A percentile compares a stretch with the other conserved stretches of the same genome.
Evolutionary conservation across 2,888 invertebrate genomes (phyloP).

Genomic region (Metopia argyrocephala): DNA sequence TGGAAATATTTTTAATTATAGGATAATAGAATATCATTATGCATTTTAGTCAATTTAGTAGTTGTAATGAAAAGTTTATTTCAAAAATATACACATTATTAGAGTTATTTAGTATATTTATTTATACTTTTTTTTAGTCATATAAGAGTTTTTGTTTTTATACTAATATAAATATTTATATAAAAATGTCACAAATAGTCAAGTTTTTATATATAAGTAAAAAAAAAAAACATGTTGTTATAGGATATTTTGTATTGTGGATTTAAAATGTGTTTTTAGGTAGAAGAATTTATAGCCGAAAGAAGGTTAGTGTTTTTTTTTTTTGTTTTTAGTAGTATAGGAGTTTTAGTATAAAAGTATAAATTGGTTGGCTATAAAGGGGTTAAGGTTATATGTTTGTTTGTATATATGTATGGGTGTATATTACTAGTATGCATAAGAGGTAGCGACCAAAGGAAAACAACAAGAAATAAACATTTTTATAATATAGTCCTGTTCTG

Average conservation of each 20-base stretch:
- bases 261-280: no score
- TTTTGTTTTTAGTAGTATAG: no score
- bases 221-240: background rate
- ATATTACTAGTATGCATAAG: constrained; percentile 41
- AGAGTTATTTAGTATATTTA: constrained; percentile 6
- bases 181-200: constrained; percentile 48
- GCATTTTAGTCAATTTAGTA: constrained; percentile 28
- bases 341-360: background rate
- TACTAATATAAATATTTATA: background rate
- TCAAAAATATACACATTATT: constrained; percentile 52
- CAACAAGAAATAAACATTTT: constrained; percentile 23
- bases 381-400: constrained; percentile 4
- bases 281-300: no score
- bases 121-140: background rate
- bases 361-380: background rate
- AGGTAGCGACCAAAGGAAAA: constrained; percentile 43
- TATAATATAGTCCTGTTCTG: background rate
- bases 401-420: constrained; percentile 35
- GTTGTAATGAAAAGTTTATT: constrained; percentile 42
- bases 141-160: background rate
- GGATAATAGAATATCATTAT: constrained; percentile 32
- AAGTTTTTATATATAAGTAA: background rate
- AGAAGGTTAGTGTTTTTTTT: no score
- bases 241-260: background rate
- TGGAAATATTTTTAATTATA: background rate